A percentile compares a stretch with the other conserved stretches of the same genome.
These are phyloP conservation scores for Fringilla coelebs DNA, from an alignment of 2,797 vertebrate genomes.

Conservation along the genomic window DNA sequence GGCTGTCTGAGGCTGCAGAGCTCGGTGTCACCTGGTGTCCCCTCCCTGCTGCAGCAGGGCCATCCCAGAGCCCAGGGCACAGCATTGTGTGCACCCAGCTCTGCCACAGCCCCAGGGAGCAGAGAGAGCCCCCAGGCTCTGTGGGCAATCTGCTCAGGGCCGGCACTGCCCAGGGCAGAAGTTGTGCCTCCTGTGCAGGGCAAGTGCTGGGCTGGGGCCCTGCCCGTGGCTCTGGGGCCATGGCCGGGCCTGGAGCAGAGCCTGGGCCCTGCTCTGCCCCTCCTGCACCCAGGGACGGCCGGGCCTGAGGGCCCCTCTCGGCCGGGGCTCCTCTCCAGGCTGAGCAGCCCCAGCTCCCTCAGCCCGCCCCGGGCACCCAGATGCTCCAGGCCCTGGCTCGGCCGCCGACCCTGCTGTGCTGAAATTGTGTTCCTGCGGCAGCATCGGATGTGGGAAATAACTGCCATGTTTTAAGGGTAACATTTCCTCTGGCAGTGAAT, in stretches of 20 bases:
- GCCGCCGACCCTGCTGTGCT: background rate
- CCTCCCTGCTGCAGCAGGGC: background rate
- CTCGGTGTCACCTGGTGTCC: rapidly evolving
- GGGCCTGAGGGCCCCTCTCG: background rate
- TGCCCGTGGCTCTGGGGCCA: background rate
- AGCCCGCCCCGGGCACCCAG: background rate
- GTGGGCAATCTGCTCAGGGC: background rate
- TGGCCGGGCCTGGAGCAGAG: background rate
- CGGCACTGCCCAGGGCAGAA: background rate
- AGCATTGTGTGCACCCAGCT: background rate
- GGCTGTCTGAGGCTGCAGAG: rapidly evolving
- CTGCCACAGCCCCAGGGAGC: background rate
- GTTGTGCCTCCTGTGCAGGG: background rate
- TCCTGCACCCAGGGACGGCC: background rate
- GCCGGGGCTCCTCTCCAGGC: background rate
- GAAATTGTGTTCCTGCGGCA: background rate
- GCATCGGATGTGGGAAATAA: background rate
- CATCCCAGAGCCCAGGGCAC: background rate
- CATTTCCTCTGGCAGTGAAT: background rate
- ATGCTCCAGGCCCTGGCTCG: background rate
- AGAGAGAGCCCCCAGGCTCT: too few relatives aligned
- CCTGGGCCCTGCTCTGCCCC: background rate
- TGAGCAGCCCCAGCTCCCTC: background rate
- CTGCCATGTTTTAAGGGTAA: background rate
- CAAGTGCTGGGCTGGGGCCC: background rate